Evolutionary conservation across 2,888 invertebrate genomes (phyloP).

Genomic region (Kuschelorhynchus macadamiae): DNA sequence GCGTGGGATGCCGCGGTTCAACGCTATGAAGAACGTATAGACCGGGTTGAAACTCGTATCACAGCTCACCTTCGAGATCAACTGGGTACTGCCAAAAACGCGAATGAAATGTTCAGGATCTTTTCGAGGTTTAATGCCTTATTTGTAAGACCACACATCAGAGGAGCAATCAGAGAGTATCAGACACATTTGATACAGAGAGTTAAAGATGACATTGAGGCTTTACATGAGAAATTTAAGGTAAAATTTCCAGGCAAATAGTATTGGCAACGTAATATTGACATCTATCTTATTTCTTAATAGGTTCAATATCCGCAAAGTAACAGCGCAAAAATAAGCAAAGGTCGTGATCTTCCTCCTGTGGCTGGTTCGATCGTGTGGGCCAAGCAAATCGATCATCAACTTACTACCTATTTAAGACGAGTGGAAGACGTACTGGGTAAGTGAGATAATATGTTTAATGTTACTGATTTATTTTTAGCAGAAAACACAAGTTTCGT

Average conservation of each 20-base stretch:
- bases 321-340: conserved; percentile 92
- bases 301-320: conserved; percentile 96
- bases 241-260: conserved; percentile 66
- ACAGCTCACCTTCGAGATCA: conserved; percentile 98
- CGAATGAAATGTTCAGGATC: conserved; percentile 99
- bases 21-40: conserved; percentile 97
- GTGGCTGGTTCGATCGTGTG: conserved; percentile 99
- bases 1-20: conserved; percentile 98
- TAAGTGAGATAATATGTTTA: conserved; percentile 60
- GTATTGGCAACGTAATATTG: background rate
- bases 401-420: conserved; percentile 94
- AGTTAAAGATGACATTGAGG: conserved; percentile 99
- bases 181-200: conserved; percentile 99
- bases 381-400: conserved; percentile 98
- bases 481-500: too few relatives aligned
- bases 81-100: conserved; percentile 96
- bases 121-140: conserved; percentile 98
- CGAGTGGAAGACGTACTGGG: conserved; percentile 98
- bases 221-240: conserved; percentile 98
- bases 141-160: conserved; percentile 98
- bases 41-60: conserved; percentile 97
- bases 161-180: conserved; percentile 98
- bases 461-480: too few relatives aligned
- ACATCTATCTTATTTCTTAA: conserved; percentile 34
- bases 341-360: conserved; percentile 94